Conservation (phyloP, 2,888 invertebrate species). For the Onchidella celtica region DNA sequence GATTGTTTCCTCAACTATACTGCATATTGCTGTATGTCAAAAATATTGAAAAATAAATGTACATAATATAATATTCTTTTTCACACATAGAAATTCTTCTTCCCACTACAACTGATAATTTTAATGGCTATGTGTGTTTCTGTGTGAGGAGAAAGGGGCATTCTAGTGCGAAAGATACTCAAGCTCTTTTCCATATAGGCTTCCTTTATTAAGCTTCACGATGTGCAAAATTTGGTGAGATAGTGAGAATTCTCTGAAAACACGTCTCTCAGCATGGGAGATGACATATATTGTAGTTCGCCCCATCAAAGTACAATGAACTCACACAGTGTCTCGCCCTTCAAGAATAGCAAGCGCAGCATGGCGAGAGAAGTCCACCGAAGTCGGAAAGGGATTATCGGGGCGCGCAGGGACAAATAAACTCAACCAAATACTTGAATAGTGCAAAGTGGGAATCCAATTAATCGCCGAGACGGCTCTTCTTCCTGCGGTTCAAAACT, state of each 20-base stretch:
- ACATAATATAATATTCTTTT: too few relatives aligned
- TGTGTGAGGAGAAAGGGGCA: too few relatives aligned
- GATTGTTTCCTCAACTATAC: too few relatives aligned
- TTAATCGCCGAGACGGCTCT: not conserved
- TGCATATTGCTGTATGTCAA: too few relatives aligned
- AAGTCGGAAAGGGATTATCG: not conserved
- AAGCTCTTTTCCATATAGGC: too few relatives aligned
- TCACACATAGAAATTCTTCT: too few relatives aligned
- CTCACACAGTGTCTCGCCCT: not conserved
- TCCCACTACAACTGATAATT: too few relatives aligned
- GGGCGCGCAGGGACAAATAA: not conserved
- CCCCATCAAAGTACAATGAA: not conserved
- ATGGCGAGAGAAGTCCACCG: not conserved
- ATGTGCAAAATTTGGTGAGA: not conserved
- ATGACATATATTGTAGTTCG: not conserved
- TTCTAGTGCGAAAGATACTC: too few relatives aligned
- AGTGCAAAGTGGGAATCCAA: not conserved
- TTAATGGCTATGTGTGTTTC: too few relatives aligned
- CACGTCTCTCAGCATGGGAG: not conserved
- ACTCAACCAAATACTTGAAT: conserved; percentile 12
- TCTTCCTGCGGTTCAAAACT: not conserved
- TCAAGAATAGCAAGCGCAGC: not conserved
- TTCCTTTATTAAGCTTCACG: not conserved
- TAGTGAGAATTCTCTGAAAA: not conserved
- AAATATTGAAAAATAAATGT: too few relatives aligned